Evolutionary conservation across 2,113 vertebrate species (phyloP).

Genomic region (Myrmecophaga tridactyla): DNA sequence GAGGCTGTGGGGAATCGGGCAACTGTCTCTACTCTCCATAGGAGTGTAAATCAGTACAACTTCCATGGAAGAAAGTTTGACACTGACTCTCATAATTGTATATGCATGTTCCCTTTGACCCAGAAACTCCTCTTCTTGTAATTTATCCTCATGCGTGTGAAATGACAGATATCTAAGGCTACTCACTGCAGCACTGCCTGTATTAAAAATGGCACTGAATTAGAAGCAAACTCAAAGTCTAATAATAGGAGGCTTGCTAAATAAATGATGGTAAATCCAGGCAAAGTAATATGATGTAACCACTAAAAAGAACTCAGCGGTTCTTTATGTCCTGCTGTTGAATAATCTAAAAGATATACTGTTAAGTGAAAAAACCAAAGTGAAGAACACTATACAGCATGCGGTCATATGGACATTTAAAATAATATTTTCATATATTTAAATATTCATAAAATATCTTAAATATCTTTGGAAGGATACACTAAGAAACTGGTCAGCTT

Average conservation of each 20-base stretch:
- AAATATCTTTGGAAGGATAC: background rate
- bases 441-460: background rate
- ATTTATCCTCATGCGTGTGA: background rate
- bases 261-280: background rate
- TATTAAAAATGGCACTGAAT: background rate
- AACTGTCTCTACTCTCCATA: background rate
- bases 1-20: background rate
- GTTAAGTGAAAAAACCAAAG: background rate
- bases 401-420: background rate
- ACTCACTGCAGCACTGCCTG: background rate
- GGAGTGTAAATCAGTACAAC: background rate
- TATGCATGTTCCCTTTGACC: too few species aligned
- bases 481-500: background rate
- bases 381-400: background rate
- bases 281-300: background rate
- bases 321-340: background rate
- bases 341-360: background rate
- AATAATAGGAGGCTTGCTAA: background rate
- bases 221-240: conserved; percentile 11
- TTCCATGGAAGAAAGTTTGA: background rate
- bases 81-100: background rate
- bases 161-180: background rate
- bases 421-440: background rate
- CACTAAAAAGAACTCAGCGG: background rate
- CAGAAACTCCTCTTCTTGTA: background rate